These are phyloP conservation scores for Galago senegalensis DNA, from an alignment of 2,797 vertebrate species.

Conservation along the genomic window DNA sequence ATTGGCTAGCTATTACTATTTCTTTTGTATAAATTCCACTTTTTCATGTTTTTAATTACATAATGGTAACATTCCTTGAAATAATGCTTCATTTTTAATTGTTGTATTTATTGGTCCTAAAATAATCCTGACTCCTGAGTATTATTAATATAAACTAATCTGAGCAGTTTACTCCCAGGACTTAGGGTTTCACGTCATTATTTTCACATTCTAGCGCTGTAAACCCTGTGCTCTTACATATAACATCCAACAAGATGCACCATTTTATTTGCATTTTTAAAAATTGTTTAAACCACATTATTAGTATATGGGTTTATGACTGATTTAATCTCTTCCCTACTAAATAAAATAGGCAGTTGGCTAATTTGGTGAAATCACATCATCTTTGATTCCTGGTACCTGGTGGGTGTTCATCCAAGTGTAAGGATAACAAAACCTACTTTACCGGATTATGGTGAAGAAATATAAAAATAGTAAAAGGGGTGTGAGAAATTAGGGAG, in stretches of 20 bases:
- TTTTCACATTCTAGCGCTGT: background rate
- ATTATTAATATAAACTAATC: background rate
- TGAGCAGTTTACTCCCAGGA: background rate
- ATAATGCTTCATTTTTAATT: slow-evolving; percentile 30
- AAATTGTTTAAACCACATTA: background rate
- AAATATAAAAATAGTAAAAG: background rate
- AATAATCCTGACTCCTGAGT: background rate
- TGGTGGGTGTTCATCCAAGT: slow-evolving; percentile 58
- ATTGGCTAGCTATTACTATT: background rate
- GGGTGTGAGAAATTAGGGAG: background rate
- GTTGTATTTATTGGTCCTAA: background rate
- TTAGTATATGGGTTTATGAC: slow-evolving; percentile 34
- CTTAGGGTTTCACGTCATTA: background rate
- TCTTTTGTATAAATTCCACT: background rate
- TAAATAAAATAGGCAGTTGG: background rate
- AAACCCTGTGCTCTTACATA: background rate
- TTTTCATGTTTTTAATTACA: slow-evolving; percentile 29
- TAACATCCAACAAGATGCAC: background rate
- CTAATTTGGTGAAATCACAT: background rate
- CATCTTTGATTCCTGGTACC: slow-evolving; percentile 27
- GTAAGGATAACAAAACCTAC: background rate
- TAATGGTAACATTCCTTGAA: background rate
- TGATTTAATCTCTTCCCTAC: slow-evolving; percentile 48
- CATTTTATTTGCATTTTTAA: slow-evolving; percentile 55
- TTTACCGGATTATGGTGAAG: background rate